phyloP scores from a whole-genome alignment of 2,888 invertebrate species.

The Stenodera caucasica region DNA sequence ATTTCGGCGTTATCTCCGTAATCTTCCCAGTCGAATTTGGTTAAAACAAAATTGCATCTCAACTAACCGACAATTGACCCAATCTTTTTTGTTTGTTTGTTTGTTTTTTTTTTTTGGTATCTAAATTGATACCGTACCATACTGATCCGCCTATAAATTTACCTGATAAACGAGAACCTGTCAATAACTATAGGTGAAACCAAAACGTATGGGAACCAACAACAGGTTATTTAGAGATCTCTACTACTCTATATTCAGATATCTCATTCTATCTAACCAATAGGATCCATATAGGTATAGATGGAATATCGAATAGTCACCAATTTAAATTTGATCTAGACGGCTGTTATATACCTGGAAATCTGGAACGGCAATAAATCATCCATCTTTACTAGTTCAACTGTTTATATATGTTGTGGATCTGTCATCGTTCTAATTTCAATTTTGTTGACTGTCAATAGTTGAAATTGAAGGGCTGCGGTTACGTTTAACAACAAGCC shows the following conservation, averaged over 20 bases:
- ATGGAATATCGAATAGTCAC: too few relatives aligned
- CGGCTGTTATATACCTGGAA: not conserved
- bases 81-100: too few relatives aligned
- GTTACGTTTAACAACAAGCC: not conserved
- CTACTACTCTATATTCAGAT: not conserved
- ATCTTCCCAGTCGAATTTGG: too few relatives aligned
- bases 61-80: too few relatives aligned
- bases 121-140: not conserved
- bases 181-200: conserved; percentile 29
- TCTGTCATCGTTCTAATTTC: not conserved
- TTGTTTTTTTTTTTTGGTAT: too few relatives aligned
- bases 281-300: too few relatives aligned
- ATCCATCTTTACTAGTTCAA: too few relatives aligned
- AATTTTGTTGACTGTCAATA: not conserved
- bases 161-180: conserved; percentile 31
- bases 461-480: not conserved
- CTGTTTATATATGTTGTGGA: not conserved
- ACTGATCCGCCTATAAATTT: conserved; percentile 19
- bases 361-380: too few relatives aligned
- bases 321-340: not conserved
- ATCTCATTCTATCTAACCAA: not conserved
- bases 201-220: conserved; percentile 35
- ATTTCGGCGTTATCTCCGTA: too few relatives aligned
- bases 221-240: conserved; percentile 31
- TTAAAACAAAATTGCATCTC: too few relatives aligned